Conservation (phyloP, 2,113 vertebrate species). For the Heptranchias perlo region DNA sequence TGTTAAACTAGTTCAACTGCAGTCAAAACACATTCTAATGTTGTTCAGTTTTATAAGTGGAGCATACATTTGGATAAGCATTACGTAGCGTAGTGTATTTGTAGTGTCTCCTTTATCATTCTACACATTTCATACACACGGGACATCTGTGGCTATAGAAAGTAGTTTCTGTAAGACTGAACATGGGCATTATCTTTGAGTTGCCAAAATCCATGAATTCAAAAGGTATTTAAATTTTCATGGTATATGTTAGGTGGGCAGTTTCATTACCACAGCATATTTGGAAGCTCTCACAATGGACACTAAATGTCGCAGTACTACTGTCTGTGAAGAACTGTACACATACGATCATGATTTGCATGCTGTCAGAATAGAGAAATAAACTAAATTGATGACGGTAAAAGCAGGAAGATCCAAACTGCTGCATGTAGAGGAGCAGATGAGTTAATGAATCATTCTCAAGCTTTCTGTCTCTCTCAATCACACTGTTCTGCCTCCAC, state of each 20-base stretch:
- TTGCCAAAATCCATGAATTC: neutral
- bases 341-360: neutral
- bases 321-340: neutral
- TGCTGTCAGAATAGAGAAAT: neutral
- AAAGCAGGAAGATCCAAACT: neutral
- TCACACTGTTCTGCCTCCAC: neutral
- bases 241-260: neutral
- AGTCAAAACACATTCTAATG: neutral
- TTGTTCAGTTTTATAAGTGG: neutral
- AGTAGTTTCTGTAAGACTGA: neutral
- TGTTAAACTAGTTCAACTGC: neutral
- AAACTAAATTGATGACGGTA: neutral
- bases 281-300: neutral
- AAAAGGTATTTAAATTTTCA: neutral
- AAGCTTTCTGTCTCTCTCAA: neutral
- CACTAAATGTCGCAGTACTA: neutral
- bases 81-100: neutral
- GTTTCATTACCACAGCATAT: neutral
- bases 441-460: neutral
- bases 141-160: neutral
- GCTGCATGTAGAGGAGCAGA: neutral
- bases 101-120: neutral
- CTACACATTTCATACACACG: neutral
- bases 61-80: neutral
- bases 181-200: neutral